These are phyloP conservation scores for Labroides dimidiatus DNA, from an alignment of 2,797 vertebrate genomes.

Conservation along the genomic window DNA sequence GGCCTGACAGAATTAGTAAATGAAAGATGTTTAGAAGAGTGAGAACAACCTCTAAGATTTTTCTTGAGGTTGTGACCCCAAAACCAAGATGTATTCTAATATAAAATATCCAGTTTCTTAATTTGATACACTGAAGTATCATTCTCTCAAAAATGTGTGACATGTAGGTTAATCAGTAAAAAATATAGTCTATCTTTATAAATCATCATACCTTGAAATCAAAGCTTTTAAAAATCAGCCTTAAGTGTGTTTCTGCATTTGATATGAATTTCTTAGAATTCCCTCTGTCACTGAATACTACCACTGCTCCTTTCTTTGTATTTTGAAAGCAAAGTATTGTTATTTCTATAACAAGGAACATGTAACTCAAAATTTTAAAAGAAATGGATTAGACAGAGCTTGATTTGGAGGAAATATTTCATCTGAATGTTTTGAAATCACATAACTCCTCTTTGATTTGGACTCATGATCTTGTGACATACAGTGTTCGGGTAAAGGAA, in stretches of 20 bases:
- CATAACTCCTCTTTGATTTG: too few species aligned
- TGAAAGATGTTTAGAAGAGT: too few species aligned
- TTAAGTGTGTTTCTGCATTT: conserved; percentile 3
- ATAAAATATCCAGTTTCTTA: conserved; percentile 1
- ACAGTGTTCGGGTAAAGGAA: too few species aligned
- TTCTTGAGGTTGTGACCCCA: background rate
- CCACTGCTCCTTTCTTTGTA: conserved; percentile 2
- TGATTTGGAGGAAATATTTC: too few species aligned
- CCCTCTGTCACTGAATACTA: conserved; percentile 11
- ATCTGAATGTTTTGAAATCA: too few species aligned
- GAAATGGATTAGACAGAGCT: too few species aligned
- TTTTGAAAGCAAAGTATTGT: background rate
- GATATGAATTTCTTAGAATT: conserved; percentile 4
- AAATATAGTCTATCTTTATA: conserved; percentile 9
- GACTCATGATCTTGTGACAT: too few species aligned
- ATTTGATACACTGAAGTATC: conserved; percentile 12
- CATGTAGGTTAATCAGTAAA: conserved; percentile 8
- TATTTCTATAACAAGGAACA: conserved; percentile 6
- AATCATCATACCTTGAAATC: conserved; percentile 25
- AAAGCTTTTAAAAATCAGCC: conserved; percentile 26
- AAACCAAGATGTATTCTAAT: background rate
- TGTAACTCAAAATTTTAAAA: background rate
- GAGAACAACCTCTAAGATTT: too few species aligned
- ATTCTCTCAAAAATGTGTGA: background rate
- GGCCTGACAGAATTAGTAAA: background rate